These are phyloP conservation scores for Xiphorhynchus erythropygius DNA, from an alignment of 2,797 vertebrate genomes.

Conservation along the genomic window DNA sequence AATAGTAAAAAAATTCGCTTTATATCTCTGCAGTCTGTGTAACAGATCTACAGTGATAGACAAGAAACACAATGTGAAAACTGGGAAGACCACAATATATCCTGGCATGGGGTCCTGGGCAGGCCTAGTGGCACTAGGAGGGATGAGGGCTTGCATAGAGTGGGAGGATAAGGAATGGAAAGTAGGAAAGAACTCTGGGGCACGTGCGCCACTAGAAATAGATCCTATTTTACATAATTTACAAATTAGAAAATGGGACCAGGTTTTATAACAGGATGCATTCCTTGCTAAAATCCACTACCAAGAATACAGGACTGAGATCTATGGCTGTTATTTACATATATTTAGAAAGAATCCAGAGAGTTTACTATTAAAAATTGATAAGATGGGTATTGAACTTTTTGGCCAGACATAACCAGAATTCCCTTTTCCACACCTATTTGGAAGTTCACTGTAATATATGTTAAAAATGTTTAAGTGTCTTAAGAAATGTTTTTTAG, in stretches of 20 bases:
- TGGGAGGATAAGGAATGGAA: background rate
- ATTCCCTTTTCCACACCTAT: background rate
- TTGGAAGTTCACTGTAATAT: background rate
- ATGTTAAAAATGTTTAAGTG: background rate
- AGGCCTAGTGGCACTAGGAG: background rate
- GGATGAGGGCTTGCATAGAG: background rate
- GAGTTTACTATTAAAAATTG: background rate
- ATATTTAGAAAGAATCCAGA: background rate
- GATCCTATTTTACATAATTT: background rate
- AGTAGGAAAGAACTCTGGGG: background rate
- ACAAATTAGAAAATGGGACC: background rate
- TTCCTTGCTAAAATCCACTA: background rate
- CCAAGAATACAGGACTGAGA: background rate
- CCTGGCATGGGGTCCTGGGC: rapidly evolving
- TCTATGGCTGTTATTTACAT: background rate
- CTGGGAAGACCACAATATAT: background rate
- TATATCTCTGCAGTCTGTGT: background rate
- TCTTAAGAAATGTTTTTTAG: background rate
- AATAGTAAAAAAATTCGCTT: background rate
- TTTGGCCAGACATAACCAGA: background rate
- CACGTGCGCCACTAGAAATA: background rate
- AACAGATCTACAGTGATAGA: background rate
- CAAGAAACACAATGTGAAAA: background rate
- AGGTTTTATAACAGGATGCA: background rate
- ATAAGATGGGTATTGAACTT: rapidly evolving